Evolutionary conservation across 92 coral and sea anemone species (phyloP), one percentile per base, ranked within the genome.

Genomic region (Blastomussa wellsi): DNA sequence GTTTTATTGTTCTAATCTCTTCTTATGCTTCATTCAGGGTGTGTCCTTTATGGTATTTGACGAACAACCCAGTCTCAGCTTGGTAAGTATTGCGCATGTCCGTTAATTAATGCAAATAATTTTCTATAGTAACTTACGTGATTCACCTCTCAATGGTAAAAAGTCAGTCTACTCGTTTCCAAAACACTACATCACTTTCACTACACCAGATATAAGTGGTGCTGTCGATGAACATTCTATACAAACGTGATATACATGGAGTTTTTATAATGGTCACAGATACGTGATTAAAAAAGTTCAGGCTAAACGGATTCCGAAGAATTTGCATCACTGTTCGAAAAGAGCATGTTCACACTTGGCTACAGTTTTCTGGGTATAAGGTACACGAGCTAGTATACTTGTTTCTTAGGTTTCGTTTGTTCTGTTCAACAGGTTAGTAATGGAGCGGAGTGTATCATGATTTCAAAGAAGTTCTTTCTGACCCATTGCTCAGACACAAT

Each of bases 371-470:
- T n/a, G n/a, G n/a, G n/a, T n/a, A n/a, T n/a, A n/a, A n/a, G n/a
- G n/a, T n/a, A n/a, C n/a, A n/a, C n/a, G 12, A 44, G 11, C 29
- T 11, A 57, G 26, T 29, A 24, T 57, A 57, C 16, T 57, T n/a
- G 28, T 69, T 36, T 4, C 44, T 38, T 26, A 2, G 14, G 16
- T 70, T 22, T 20, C 35, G 15, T 70, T 70, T 17, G 28, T 70
- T 22, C 35, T 48, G 36, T 14, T 70, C 74, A 8, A 35, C 88
- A 95, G 98, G 98, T 95, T 37, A 95, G 98, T 69, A 95, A 94
- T 82, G 98, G 98, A 14, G 98, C 94, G 14, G 98, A 95, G 73
- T 95, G 98, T 77, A 95, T 95, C 74, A 95, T 95, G 83, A 95
- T 95, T 68, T 95, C 98, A 13, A 95, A 95, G 90, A 95, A 95